Evolutionary conservation across 2,888 invertebrate genomes (phyloP).

Genomic region (Dicranocentrus wangi): DNA sequence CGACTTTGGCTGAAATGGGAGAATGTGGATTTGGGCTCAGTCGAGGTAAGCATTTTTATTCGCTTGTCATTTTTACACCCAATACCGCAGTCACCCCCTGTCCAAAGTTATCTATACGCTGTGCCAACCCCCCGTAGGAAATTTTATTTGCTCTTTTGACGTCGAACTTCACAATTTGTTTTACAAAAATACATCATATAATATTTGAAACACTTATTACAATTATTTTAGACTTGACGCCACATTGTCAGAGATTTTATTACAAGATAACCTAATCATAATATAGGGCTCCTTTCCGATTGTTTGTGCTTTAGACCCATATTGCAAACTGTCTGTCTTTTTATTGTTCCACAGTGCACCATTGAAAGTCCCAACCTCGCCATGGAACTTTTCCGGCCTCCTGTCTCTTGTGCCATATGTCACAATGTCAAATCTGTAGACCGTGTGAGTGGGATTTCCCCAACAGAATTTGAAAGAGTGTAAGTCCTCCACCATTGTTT

Average conservation of each 20-base stretch:
- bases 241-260: too few species aligned
- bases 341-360: slow-evolving; percentile 66
- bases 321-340: too few species aligned
- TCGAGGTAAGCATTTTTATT: slow-evolving; percentile 65
- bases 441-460: slow-evolving; percentile 70
- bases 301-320: neutral
- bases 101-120: neutral
- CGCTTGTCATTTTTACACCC: too few species aligned
- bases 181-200: too few species aligned
- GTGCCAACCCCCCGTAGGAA: too few species aligned
- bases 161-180: too few species aligned
- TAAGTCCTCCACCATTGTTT: slow-evolving; percentile 51
- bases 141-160: too few species aligned
- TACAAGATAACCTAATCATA: too few species aligned
- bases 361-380: slow-evolving; percentile 71
- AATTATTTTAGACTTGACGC: too few species aligned
- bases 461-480: slow-evolving; percentile 71
- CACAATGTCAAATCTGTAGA: slow-evolving; percentile 69
- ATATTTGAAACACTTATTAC: too few species aligned
- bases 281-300: too few species aligned
- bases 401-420: slow-evolving; percentile 71
- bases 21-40: slow-evolving; percentile 73
- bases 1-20: slow-evolving; percentile 74
- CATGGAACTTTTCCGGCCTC: slow-evolving; percentile 72
- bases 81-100: too few species aligned